Conservation (phyloP, 2,113 vertebrate genomes). For the Potamarius usumacintae region DNA sequence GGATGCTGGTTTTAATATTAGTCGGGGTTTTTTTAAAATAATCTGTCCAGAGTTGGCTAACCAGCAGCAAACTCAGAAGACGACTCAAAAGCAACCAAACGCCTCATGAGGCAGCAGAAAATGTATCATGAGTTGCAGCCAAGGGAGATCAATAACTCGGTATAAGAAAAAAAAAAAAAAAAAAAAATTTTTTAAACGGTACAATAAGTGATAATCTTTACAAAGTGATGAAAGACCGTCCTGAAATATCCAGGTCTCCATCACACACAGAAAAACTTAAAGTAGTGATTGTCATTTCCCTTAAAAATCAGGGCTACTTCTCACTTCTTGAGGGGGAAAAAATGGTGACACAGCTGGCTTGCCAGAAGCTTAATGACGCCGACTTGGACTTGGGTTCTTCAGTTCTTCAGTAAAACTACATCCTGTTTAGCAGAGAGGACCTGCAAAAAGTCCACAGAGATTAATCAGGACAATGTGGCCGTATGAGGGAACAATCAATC, state of each 20-base stretch:
- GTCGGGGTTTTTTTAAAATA: constrained; percentile 12
- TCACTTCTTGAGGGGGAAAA: constrained; percentile 50
- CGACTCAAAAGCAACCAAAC: background rate
- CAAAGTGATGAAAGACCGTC: constrained; percentile 63
- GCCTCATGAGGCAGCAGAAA: constrained; percentile 26
- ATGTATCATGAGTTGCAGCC: constrained; percentile 1
- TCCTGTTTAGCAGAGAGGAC: constrained; percentile 84
- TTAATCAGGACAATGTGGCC: background rate
- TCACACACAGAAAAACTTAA: constrained; percentile 57
- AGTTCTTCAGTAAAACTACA: constrained; percentile 62
- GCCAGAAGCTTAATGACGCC: constrained; percentile 19
- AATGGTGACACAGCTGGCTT: constrained; percentile 23
- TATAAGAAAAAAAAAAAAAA: background rate
- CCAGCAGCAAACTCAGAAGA: constrained; percentile 84
- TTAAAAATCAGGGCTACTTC: constrained; percentile 60
- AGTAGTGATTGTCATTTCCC: constrained; percentile 67
- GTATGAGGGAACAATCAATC: background rate
- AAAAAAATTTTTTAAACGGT: constrained; percentile 35
- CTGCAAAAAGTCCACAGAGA: constrained; percentile 63
- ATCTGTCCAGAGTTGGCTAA: constrained; percentile 75
- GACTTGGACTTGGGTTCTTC: background rate
- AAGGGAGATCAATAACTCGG: background rate
- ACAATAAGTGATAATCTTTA: constrained; percentile 65
- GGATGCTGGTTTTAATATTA: constrained; percentile 60
- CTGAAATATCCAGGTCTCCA: constrained; percentile 64